Base-by-base conservation (phyloP, 1,140 invertebrate genomes). In the Laodelphax striatellus region DNA sequence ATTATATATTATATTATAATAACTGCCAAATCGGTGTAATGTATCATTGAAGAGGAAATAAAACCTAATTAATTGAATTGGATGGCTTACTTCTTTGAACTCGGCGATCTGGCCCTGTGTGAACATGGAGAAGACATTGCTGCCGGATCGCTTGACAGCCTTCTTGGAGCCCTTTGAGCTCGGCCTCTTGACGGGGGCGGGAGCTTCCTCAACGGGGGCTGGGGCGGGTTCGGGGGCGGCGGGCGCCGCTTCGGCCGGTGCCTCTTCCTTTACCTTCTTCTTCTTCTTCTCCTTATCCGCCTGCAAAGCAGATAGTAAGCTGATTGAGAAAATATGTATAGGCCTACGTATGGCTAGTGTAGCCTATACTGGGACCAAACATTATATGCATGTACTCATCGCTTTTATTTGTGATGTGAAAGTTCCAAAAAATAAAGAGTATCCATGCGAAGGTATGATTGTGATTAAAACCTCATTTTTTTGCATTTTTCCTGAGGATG, bases 101-200 rank as follows among this genome's bases (percentile, higher is more conserved):
- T 94, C 92, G 66, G 91, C 90, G 67, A 96, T 88, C 80, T 96
- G 92, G 78, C 87, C 87, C 78, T 94, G 90, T 61, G 87, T 86
- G 83, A 96, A 96, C 86, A 92, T 91, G 70, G 91, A 92, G 81
- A 96, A 95, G 69, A 95, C 91, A 80, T 90, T 94, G 76, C 89
- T 92, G 65, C 91, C 91, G 70, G 86, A 85, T 68, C 90, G 82
- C 79, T 92, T 92, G 61, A 86, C 87, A 77, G 85, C 80, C 61
- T 69, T 70, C 57, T 63, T 66, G 52, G 67, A 68, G 41, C 64
- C 63, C 75, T 77, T 73, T 75, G 79, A 73, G 73, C 78, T 65
- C 71, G 78, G 74, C 69, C 77, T 75, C 61, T 81, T 74, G 64
- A 78, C 76, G 62, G 80, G 72, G 65, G 78, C 81, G 52, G 80